Percentiles rank a stretch among this genome's conserved stretches.
Evolutionary conservation across 2,113 vertebrate genomes (phyloP).

Genomic region (Gorsachius goisagi): DNA sequence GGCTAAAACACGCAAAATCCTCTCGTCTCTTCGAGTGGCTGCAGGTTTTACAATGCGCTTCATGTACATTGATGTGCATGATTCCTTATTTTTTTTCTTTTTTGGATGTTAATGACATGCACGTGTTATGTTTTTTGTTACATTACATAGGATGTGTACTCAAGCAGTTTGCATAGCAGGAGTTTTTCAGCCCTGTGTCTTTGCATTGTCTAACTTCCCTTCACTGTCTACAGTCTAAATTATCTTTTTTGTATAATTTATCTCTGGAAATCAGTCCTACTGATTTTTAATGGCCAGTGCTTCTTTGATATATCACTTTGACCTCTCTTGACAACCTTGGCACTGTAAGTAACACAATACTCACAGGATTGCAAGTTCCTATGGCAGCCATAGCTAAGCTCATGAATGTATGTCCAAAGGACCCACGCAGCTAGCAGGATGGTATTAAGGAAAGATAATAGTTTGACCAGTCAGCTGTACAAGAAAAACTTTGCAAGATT

Average conservation of each 20-base stretch:
- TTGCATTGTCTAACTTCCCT: neutral
- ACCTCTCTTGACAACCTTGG: neutral
- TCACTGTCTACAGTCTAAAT: neutral
- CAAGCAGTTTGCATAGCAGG: neutral
- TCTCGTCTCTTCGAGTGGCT: neutral
- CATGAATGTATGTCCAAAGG: neutral
- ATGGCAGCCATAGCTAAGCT: conserved; percentile 29
- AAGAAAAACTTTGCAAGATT: neutral
- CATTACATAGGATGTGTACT: neutral
- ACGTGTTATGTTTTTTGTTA: neutral
- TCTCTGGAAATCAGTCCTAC: neutral
- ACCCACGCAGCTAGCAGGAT: neutral
- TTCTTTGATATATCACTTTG: neutral
- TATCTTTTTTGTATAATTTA: neutral
- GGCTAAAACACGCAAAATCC: neutral
- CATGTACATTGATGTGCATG: neutral
- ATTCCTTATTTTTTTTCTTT: neutral
- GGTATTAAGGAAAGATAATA: neutral
- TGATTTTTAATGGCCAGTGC: neutral
- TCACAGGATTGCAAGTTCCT: neutral
- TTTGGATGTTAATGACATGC: neutral
- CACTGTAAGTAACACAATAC: neutral
- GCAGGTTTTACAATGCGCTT: neutral
- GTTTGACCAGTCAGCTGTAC: neutral
- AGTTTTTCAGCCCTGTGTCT: neutral